Conservation (phyloP, 2,113 vertebrate species). For the Pelusios castaneus region DNA sequence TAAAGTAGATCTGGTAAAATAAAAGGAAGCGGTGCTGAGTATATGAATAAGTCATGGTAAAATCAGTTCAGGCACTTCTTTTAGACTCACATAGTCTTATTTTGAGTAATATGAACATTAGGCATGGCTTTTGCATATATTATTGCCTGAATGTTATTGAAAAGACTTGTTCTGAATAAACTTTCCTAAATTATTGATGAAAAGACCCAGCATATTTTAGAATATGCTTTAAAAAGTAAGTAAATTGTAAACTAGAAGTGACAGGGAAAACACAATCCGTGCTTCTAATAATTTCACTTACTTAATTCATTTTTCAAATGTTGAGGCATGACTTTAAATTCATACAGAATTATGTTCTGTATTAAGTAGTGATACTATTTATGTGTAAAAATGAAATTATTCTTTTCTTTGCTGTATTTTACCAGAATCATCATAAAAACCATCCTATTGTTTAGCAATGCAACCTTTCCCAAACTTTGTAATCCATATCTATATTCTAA, state of each 20-base stretch:
- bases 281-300: neutral
- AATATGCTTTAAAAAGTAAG: neutral
- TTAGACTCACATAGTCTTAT: neutral
- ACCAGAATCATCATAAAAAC: neutral
- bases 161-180: slow-evolving; percentile 34
- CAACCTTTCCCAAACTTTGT: neutral
- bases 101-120: slow-evolving; percentile 22
- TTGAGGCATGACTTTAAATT: neutral
- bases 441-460: neutral
- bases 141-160: neutral
- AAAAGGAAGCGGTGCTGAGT: neutral
- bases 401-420: neutral
- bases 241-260: neutral
- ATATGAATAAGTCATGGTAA: slow-evolving; percentile 34
- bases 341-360: neutral
- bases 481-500: neutral
- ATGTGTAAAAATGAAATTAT: neutral
- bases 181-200: neutral
- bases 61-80: slow-evolving; percentile 13
- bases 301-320: neutral
- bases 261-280: neutral
- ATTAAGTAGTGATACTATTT: neutral
- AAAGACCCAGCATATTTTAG: neutral
- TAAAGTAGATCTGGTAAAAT: slow-evolving; percentile 13
- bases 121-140: neutral